A percentile compares a stretch with the other conserved stretches of the same genome.
These are phyloP conservation scores for Petrocephalus schoutedeni DNA, from an alignment of 2,797 vertebrate species.

Conservation along the genomic window DNA sequence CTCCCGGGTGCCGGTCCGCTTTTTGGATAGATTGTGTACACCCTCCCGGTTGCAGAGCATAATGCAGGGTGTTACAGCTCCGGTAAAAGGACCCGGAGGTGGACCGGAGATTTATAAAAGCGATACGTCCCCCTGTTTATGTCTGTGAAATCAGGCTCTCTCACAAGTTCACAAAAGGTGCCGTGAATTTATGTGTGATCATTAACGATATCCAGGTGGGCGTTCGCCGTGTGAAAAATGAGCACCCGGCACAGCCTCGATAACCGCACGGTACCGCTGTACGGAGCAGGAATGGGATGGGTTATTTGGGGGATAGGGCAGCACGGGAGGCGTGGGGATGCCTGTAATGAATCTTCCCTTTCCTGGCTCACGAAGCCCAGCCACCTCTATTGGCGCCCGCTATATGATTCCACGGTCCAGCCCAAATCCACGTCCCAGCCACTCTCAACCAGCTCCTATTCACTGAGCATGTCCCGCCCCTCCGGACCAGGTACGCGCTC, in stretches of 20 bases:
- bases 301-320: not conserved
- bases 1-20: not conserved
- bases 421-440: not conserved
- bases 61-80: not conserved
- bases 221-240: not conserved
- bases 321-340: not conserved
- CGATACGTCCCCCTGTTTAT: not conserved
- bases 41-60: not conserved
- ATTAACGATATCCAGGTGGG: constrained; percentile 4
- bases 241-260: not conserved
- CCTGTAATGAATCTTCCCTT: not conserved
- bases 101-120: not conserved
- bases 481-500: not conserved
- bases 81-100: not conserved
- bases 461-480: not conserved
- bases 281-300: not conserved
- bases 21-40: not conserved
- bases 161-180: not conserved
- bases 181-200: not conserved
- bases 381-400: not conserved
- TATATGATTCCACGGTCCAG: not conserved
- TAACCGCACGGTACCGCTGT: not conserved
- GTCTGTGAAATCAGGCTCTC: not conserved
- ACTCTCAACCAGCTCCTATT: not conserved
- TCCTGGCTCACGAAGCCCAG: not conserved